Conservation (phyloP, 2,113 vertebrate species). For the Anseranas semipalmata region DNA sequence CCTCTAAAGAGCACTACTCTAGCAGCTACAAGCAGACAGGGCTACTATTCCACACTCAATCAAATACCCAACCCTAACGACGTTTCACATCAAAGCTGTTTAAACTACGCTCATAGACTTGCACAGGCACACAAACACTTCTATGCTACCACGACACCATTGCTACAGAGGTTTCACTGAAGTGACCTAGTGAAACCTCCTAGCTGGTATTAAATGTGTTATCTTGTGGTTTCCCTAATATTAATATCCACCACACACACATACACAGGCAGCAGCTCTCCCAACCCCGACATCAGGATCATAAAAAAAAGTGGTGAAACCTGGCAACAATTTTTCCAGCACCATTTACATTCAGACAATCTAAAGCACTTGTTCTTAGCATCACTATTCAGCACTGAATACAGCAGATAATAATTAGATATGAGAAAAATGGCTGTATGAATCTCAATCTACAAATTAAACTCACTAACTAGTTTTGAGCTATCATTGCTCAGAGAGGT, state of each 20-base stretch:
- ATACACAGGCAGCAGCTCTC: not conserved
- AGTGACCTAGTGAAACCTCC: not conserved
- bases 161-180: not conserved
- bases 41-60: not conserved
- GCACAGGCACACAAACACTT: not conserved
- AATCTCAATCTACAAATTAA: not conserved
- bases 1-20: not conserved
- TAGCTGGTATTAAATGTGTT: not conserved
- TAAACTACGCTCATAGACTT: not conserved
- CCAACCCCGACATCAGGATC: not conserved
- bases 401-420: not conserved
- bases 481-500: not conserved
- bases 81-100: not conserved
- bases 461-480: not conserved
- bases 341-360: not conserved
- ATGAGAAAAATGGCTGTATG: not conserved
- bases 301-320: not conserved
- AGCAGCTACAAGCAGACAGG: not conserved
- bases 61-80: not conserved
- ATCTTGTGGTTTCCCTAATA: not conserved
- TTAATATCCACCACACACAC: not conserved
- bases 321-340: not conserved
- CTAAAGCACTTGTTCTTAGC: not conserved
- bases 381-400: not conserved
- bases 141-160: not conserved